Conservation (phyloP, 2,888 invertebrate species). For the Homarus gammarus region DNA sequence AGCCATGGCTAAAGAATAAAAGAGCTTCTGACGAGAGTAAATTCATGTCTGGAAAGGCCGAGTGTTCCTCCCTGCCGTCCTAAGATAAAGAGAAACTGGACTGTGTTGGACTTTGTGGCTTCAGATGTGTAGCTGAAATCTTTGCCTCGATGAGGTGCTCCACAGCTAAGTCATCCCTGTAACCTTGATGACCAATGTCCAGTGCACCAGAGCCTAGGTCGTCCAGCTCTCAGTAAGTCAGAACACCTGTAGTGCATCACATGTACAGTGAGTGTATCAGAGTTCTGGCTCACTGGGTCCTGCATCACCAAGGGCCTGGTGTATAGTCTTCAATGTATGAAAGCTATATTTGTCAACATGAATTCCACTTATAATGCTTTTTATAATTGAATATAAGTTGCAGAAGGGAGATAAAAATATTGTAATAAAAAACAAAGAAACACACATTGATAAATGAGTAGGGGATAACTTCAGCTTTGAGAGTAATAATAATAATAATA, state of each 20-base stretch:
- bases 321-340: neutral
- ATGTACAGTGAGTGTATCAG: neutral
- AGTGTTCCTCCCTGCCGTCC: neutral
- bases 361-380: slow-evolving; percentile 4
- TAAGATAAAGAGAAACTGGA: neutral
- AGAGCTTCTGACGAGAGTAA: neutral
- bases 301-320: neutral
- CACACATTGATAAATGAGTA: neutral
- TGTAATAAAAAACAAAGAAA: slow-evolving; percentile 19
- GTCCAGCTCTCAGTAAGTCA: neutral
- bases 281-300: neutral
- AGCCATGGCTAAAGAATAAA: neutral
- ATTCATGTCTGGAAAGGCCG: neutral
- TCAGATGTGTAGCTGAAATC: neutral
- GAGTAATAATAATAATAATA: neutral
- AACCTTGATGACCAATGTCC: neutral
- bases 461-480: slow-evolving; percentile 11
- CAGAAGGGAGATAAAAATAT: slow-evolving; percentile 18
- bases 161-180: neutral
- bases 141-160: neutral
- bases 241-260: neutral
- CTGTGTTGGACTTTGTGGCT: neutral
- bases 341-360: neutral
- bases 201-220: neutral
- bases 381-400: slow-evolving; percentile 11